Evolutionary conservation across 2,888 invertebrate species (phyloP).

Genomic region (Macaria liturata): DNA sequence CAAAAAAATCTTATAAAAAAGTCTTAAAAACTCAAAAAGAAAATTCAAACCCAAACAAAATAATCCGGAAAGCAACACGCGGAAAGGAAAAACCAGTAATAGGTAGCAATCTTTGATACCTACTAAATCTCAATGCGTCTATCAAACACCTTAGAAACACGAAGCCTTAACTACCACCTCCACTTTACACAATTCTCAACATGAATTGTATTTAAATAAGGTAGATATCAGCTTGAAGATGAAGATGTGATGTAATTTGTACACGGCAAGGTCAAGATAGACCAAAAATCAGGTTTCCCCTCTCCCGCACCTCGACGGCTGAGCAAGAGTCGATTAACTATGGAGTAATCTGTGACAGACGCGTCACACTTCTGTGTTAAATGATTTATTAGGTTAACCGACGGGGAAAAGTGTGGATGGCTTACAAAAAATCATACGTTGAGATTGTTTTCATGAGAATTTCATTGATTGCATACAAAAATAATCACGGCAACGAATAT

Average conservation of each 20-base stretch:
- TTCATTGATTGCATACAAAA: no score
- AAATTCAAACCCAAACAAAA: constrained; percentile 40
- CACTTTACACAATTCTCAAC: constrained; percentile 29
- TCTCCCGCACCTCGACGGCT: constrained; percentile 39
- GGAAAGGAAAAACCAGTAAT: constrained; percentile 80
- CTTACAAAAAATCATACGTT: no score
- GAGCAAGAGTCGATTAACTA: constrained; percentile 28
- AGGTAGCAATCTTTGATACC: constrained; percentile 62
- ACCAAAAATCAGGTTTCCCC: constrained; percentile 79
- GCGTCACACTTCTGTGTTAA: constrained; percentile 21
- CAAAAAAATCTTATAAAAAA: no score
- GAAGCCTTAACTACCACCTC: constrained; percentile 30
- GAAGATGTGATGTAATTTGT: constrained; percentile 75
- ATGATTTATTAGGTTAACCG: no score
- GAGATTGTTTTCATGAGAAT: no score
- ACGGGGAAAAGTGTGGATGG: no score
- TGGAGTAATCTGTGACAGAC: constrained; percentile 8
- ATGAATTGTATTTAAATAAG: background rate
- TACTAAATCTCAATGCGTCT: constrained; percentile 56
- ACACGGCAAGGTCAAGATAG: constrained; percentile 78
- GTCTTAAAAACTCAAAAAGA: constrained; percentile 17
- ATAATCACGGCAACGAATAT: no score
- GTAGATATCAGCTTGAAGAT: constrained; percentile 47
- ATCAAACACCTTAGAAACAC: constrained; percentile 32
- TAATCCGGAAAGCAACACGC: constrained; percentile 72